Percentiles rank a stretch among this genome's conserved stretches.
Conservation (phyloP, 2,888 invertebrate species). For the Malthinus seriepunctatus region DNA sequence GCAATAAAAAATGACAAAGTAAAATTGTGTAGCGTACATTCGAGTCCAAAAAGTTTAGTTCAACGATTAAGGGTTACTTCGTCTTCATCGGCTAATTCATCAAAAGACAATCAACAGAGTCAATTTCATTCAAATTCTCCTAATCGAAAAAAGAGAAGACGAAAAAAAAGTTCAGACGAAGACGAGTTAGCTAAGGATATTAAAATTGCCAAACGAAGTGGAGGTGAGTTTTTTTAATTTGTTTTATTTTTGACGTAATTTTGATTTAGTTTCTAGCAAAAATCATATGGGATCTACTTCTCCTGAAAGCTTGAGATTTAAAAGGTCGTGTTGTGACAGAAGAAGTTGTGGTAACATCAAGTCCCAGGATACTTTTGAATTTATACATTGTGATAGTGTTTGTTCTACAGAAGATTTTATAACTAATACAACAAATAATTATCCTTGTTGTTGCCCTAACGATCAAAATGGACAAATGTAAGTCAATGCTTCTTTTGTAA, state of each 20-base stretch:
- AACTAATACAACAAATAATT: slow-evolving; percentile 53
- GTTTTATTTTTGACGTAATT: background rate
- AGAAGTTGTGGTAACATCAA: slow-evolving; percentile 41
- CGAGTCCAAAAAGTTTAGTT: slow-evolving; percentile 51
- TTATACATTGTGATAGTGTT: slow-evolving; percentile 44
- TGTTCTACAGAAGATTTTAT: slow-evolving; percentile 44
- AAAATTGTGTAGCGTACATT: slow-evolving; percentile 44
- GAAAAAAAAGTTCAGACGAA: slow-evolving; percentile 15
- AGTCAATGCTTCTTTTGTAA: slow-evolving; percentile 18
- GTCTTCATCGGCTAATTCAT: slow-evolving; percentile 54
- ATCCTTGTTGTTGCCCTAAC: slow-evolving; percentile 59
- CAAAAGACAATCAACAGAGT: slow-evolving; percentile 46
- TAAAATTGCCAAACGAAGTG: slow-evolving; percentile 17
- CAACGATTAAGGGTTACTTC: slow-evolving; percentile 53
- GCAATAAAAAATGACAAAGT: slow-evolving; percentile 29
- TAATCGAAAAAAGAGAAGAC: slow-evolving; percentile 18
- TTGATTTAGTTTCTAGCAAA: slow-evolving; percentile 31
- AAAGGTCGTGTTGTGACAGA: slow-evolving; percentile 52
- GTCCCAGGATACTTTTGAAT: slow-evolving; percentile 52
- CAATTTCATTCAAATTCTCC: slow-evolving; percentile 9
- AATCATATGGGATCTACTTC: slow-evolving; percentile 33
- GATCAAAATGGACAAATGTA: slow-evolving; percentile 59
- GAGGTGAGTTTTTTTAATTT: slow-evolving; percentile 2
- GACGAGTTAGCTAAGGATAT: slow-evolving; percentile 11
- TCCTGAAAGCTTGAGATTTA: slow-evolving; percentile 42